Base-by-base conservation (phyloP, 2,797 vertebrate genomes). In the Astyanax mexicanus region DNA sequence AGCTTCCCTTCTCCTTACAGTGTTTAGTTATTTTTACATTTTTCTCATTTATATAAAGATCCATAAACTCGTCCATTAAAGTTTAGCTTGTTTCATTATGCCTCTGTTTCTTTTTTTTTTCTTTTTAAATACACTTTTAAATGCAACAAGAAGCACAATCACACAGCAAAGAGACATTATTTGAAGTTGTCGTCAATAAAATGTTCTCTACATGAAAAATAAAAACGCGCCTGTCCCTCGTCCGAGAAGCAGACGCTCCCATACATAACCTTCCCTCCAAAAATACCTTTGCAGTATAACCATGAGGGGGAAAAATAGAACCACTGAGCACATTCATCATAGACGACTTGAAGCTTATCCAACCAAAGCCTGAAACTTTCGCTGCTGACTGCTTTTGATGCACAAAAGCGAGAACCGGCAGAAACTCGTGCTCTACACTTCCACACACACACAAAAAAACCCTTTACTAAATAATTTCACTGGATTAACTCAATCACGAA, bases 91-190 rank as follows among this genome's bases (percentile, higher is more conserved):
- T 79, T 78, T 83, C 72, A 51, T 71, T 78, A 69, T 68, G 79
- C 64, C 58, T 78, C 61, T 80, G 69, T 75, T 74, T 80, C 80
- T 29, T 57, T 78, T 76, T 84, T 84, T 71, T 38, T 44, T 79
- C 68, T 86, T 73, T 80, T 87, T 82, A 87, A 86, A 89, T 80
- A 91, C 84, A 84, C 72, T 84, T 91, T 80, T 89, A 86, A 91
- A 92, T 91, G 91, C 86, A 84, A 92, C 90, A 90, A 87, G 88
- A 90, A 90, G 88, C 87, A 91, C 89, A 78, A 90, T 83, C 90
- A 91, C 90, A 90, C 85, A 12, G 88, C 87, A 89, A 90, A 88
- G 85, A 90, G 88, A 71, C 72, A 62, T 86, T 70, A 85, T 88
- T 69, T 84, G 80, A 87, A 88, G 88, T 88, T 61, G 57, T 89